Evolutionary conservation across 2,797 vertebrate genomes (phyloP).

Genomic region (Lutjanus campechanus): DNA sequence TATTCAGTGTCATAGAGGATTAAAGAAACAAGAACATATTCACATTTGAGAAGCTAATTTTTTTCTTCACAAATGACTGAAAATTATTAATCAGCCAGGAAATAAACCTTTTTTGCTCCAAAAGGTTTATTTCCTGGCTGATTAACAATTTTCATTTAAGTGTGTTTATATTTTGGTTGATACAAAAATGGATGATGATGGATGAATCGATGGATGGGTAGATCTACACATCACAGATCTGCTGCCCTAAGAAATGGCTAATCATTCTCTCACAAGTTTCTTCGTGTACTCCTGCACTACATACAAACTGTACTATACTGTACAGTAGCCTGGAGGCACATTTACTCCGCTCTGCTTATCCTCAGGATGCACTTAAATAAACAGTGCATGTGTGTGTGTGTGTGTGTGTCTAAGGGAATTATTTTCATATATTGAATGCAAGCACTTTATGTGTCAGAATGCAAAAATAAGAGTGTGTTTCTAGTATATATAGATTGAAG

Average conservation of each 20-base stretch:
- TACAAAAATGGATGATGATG: background rate
- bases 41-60: no score
- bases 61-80: no score
- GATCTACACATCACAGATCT: slow-evolving; percentile 1
- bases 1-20: no score
- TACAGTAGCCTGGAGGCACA: slow-evolving; percentile 33
- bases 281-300: slow-evolving; percentile 17
- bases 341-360: slow-evolving; percentile 29
- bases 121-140: no score
- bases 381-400: background rate
- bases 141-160: no score
- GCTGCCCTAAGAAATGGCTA: background rate
- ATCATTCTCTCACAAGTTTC: slow-evolving; percentile 12
- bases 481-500: background rate
- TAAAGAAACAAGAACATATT: no score
- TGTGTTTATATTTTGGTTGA: no score
- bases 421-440: slow-evolving; percentile 5
- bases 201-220: background rate
- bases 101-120: no score
- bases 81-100: no score
- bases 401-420: slow-evolving; percentile 5
- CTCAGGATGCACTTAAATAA: slow-evolving; percentile 23
- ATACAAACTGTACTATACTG: slow-evolving; percentile 4
- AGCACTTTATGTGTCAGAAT: slow-evolving; percentile 25
- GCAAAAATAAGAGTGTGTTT: slow-evolving; percentile 3